Base-by-base conservation (phyloP, 2,113 vertebrate species). In the Ornithorhynchus anatinus region DNA sequence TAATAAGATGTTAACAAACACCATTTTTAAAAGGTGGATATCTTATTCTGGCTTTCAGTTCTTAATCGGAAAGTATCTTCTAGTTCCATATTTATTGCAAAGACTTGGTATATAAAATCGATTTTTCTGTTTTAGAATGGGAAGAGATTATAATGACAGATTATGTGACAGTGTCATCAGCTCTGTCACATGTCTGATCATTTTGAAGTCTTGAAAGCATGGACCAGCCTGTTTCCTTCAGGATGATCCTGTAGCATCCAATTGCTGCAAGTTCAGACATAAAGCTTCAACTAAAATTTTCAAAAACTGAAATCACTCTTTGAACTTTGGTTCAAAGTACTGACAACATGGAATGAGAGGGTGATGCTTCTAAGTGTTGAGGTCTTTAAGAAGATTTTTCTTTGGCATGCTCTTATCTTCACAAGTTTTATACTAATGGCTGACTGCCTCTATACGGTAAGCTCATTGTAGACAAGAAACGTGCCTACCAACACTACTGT, bases 91-190 rank as follows among this genome's bases (percentile, higher is more conserved):
- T 10, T 59, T 79, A 33, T 11, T 63, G 64, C 59, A 48, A 20
- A 66, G 50, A 69, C 23, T 4, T 3, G 27, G 40, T 20, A 57
- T 75, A 29, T 1, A 63, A 51, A 33, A 51, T 33, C 39, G 44
- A 19, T 52, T 2, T 42, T 75, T 71, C 27, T 45, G 38, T 17
- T 82, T 47, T 25, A 17, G 27, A 38, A 68, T 86, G 72, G 65
- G 16, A 25, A 36, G 56, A 59, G 8, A 43, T 20, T 10, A 20
- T 19, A 29, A 11, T 14, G n/a, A n/a, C n/a, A n/a, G n/a, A n/a
- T n/a, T 20, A 7, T 14, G n/a, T 74, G 27, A 31, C 38, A 32
- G 10, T 25, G 12, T 48, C 43, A 27, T 9, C 27, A 42, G 5
- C 15, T 31, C 19, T n/a, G 27, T 59, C 40, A 66, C 38, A 25